Base-by-base conservation (phyloP, 2,797 vertebrate species). In the Danio kyathit region DNA sequence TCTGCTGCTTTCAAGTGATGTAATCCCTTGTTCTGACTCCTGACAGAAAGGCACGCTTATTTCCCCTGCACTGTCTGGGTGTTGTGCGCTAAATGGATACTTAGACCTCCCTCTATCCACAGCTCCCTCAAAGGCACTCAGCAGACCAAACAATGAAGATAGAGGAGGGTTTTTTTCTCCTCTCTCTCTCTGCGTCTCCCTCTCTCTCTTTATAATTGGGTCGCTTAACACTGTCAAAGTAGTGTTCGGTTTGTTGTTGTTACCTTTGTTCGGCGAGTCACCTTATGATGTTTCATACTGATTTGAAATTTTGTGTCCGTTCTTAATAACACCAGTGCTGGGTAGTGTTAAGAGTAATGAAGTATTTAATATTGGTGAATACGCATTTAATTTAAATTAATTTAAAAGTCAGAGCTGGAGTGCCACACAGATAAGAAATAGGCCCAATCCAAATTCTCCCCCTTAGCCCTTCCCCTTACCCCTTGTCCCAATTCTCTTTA, bases 1-100 rank as follows among this genome's bases (percentile, higher is more conserved):
- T 70, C 85, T 76, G 54, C 70, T 81, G 85, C 82, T 85, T 82
- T 85, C 71, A 77, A 84, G 82, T 88, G 88, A 90, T 87, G 91
- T 92, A 89, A 93, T 86, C 77, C 86, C 67, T 80, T 65, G 82
- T 84, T 85, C 79, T 46, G 90, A 85, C 88, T 88, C 90, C 92
- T 92, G 91, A 90, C 88, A 88, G 82, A 85, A 13, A 60, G 71
- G 56, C 82, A 76, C 51, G 63, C 81, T 74, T 74, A 60, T 69
- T 44, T 59, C 70, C 73, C 74, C 60, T 57, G 52, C 70, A 59
- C 82, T 83, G 78, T 82, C 84, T 84, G 80, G 75, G 65, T 75
- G 79, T 49, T 59, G 72, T 67, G 49, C 80, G 67, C 61, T 86
- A 83, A 82, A 87, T 64, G 80, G 82, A 85, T 78, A 76, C 84